Conservation (phyloP, 2,113 vertebrate genomes). For the Leptobrachium leishanense region DNA sequence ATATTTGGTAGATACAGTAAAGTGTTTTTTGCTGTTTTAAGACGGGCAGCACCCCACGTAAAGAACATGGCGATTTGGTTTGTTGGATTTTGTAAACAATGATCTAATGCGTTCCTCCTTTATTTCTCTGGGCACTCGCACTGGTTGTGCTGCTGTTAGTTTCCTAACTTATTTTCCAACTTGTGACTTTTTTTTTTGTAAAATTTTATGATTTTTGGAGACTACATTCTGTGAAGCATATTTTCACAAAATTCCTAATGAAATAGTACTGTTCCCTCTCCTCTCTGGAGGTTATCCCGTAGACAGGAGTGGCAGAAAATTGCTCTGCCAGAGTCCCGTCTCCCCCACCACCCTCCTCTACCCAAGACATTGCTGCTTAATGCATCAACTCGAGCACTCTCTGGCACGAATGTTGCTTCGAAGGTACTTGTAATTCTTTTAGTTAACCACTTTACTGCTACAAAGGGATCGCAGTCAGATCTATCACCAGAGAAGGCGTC, state of each 20-base stretch:
- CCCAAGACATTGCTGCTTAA: not conserved
- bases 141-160: not conserved
- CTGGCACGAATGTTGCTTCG: slow-evolving; percentile 32
- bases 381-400: slow-evolving; percentile 40
- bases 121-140: not conserved
- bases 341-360: slow-evolving; percentile 15
- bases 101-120: slow-evolving; percentile 19
- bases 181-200: not conserved
- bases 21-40: too few relatives aligned
- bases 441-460: not conserved
- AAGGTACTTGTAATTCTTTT: slow-evolving; percentile 9
- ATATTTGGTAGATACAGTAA: too few relatives aligned
- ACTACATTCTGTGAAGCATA: not conserved
- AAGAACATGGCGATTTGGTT: not conserved
- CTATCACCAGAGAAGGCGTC: too few relatives aligned
- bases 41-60: too few relatives aligned
- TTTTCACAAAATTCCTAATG: slow-evolving; percentile 10
- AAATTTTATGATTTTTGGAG: not conserved
- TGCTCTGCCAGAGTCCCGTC: not conserved
- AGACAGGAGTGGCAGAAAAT: slow-evolving; percentile 36
- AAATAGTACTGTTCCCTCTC: not conserved
- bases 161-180: slow-evolving; percentile 4
- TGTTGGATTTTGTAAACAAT: slow-evolving; percentile 24
- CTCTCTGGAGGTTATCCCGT: slow-evolving; percentile 5
- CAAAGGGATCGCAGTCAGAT: too few relatives aligned